Evolutionary conservation across 2,888 invertebrate genomes (phyloP).

Genomic region (Ramazzottius varieornatus): DNA sequence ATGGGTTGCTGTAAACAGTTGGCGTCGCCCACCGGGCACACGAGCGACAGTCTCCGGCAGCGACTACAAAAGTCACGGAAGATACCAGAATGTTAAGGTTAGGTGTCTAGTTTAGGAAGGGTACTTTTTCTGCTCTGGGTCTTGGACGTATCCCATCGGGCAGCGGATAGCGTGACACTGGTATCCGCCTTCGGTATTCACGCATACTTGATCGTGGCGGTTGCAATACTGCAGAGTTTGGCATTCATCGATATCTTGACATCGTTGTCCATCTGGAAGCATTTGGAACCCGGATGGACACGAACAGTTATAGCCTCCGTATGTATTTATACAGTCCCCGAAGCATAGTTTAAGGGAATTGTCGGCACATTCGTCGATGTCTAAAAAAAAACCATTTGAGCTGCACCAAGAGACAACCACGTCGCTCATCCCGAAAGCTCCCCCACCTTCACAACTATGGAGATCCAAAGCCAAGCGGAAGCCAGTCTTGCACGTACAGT

Average conservation of each 20-base stretch:
- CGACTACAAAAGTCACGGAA: conserved; percentile 32
- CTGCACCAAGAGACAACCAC: too few species aligned
- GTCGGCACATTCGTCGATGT: conserved; percentile 11
- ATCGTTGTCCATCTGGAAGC: background rate
- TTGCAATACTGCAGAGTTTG: conserved; percentile 24
- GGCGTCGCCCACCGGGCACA: conserved; percentile 43
- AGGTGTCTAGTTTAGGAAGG: too few species aligned
- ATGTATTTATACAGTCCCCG: background rate
- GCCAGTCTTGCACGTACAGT: conserved; percentile 59
- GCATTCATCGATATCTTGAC: conserved; percentile 44
- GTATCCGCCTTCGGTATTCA: conserved; percentile 63
- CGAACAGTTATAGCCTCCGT: background rate
- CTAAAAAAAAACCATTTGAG: too few species aligned
- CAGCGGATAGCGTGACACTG: conserved; percentile 63
- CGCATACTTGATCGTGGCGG: conserved; percentile 41
- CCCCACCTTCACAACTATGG: conserved; percentile 27
- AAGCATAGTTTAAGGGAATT: conserved; percentile 1
- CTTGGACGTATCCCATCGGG: conserved; percentile 53
- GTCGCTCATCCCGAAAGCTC: too few species aligned
- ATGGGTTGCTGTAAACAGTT: conserved; percentile 52
- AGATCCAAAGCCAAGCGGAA: conserved; percentile 47
- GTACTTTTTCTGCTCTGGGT: conserved; percentile 51
- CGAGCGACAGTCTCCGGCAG: conserved; percentile 41
- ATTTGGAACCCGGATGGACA: background rate
- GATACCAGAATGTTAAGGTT: background rate